Base-by-base conservation (phyloP, 2,113 vertebrate genomes). In the Ranitomeya imitator region DNA sequence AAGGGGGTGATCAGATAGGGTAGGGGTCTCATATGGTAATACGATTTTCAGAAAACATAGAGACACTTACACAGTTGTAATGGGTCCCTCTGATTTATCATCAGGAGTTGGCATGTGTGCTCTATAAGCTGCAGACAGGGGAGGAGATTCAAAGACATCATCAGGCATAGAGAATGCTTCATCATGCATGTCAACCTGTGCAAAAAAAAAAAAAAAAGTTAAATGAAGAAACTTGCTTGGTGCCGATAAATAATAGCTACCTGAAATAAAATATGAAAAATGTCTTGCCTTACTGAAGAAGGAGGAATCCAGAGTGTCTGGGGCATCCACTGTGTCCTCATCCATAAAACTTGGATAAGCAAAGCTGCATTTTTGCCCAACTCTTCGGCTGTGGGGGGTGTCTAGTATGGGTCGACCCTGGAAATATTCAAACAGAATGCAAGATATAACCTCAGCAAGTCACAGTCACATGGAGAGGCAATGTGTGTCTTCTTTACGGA, bases 231-330 rank as follows among this genome's bases (percentile, higher is more conserved):
- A 37, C 55, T 3, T 16, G 14, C 26, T 10, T 16, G 11, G 14
- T 26, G 54, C 10, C 31, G 9, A 31, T 80, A 16, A 3, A 10
- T 7, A 80, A 18, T 26, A 7, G 54, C 16, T 76, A 76, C 73
- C 37, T 12, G 18, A 76, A 31, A 16, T 15, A 7, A 21, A 15
- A 45, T 45, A 13, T 45, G 3, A 51, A 78, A 65, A 45, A n/a
- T 61, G 14, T 60, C 96, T 96, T 95, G 96, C 98, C 97, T 98
- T 99, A 94, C 96, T 99, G 93, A 99, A 99, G 93, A 99, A 99
- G 1, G 98, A 96, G 0, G 96, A 98, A 91, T 96, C 96, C 0
- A 96, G 94, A 0, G 94, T 95, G 89, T 97, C 98, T 0, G 93
- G 95, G 2, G 94, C 96, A 4, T 99, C 97, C 21, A 96, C 95